Base-by-base conservation (phyloP, 2,113 vertebrate genomes). In the Lepus europaeus region DNA sequence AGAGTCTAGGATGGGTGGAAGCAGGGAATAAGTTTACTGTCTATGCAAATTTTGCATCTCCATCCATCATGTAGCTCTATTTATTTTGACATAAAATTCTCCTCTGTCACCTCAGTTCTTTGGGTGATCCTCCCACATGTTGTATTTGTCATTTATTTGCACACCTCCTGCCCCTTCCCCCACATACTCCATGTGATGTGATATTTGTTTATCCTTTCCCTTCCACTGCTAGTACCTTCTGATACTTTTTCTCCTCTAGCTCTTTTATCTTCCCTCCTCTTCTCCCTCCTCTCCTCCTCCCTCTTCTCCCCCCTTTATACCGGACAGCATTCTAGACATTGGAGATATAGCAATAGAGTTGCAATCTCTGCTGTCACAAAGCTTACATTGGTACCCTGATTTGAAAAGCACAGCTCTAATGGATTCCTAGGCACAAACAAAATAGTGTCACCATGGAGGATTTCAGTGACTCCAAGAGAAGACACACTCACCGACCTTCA, bases 391-490 rank as follows among this genome's bases (percentile, higher is more conserved):
- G n/a, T 27, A 49, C 33, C 59, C 9, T 33, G 66, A 56, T 36
- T 73, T 92, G 49, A 78, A 73, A 63, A 63, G 13, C 39, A 61
- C 31, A 82, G 20, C 14, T 23, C 27, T 5, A 29, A 14, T 63
- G 61, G n/a, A 16, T 76, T 76, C 87, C 39, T n/a, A 51, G 31
- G 22, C 20, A 93, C 61, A 31, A 74, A n/a, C 6, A 82, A 70
- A 59, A 9, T 12, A 63, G 17, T 33, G 33, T 84, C 56, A 31
- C 80, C 29, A 29, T 16, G 29, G 20, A 76, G 12, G 2, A 4
- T 63, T 93, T 82, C 51, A 87, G 63, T 53, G n/a, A 70, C 49
- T 69, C 22, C 17, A 64, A 93, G 53, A n/a, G 23, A 83, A 70
- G 56, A 53, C 17, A 33, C 14, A 23, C 36, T 73, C 74, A 69